Percentiles rank a stretch among this genome's conserved stretches.
Conservation (phyloP, 2,113 vertebrate species). For the Alosa alosa region DNA sequence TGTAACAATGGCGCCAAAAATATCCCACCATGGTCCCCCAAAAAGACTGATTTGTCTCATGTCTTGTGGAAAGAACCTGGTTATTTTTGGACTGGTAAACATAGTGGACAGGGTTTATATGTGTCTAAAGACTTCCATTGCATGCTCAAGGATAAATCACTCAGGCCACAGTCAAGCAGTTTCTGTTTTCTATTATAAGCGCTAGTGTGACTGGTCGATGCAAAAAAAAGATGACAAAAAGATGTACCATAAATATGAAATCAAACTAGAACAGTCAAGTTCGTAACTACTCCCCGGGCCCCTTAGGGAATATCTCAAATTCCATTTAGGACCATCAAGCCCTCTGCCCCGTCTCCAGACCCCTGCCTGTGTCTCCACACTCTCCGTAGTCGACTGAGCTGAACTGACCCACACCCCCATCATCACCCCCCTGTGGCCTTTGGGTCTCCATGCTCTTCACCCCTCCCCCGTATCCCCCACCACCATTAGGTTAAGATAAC, state of each 20-base stretch:
- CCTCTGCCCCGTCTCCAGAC: background rate
- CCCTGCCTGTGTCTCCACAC: background rate
- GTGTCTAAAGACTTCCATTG: background rate
- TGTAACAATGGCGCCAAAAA: slow-evolving; percentile 1
- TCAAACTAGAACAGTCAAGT: background rate
- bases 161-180: background rate
- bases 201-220: background rate
- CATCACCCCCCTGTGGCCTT: background rate
- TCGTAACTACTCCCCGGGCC: background rate
- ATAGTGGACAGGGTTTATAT: background rate
- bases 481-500: slow-evolving; percentile 44
- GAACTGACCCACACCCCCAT: background rate
- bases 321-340: background rate
- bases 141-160: slow-evolving; percentile 3
- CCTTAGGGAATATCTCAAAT: background rate
- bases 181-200: background rate
- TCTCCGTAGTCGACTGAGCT: background rate
- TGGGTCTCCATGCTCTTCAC: background rate
- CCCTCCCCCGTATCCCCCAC: background rate
- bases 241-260: background rate
- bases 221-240: background rate
- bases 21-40: background rate
- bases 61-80: background rate
- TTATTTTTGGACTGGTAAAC: background rate
- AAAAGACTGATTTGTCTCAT: background rate